A percentile compares a stretch with the other conserved stretches of the same genome.
phyloP scores from a whole-genome alignment of 1,140 invertebrate genomes.

The Mesaphorura yosii region DNA sequence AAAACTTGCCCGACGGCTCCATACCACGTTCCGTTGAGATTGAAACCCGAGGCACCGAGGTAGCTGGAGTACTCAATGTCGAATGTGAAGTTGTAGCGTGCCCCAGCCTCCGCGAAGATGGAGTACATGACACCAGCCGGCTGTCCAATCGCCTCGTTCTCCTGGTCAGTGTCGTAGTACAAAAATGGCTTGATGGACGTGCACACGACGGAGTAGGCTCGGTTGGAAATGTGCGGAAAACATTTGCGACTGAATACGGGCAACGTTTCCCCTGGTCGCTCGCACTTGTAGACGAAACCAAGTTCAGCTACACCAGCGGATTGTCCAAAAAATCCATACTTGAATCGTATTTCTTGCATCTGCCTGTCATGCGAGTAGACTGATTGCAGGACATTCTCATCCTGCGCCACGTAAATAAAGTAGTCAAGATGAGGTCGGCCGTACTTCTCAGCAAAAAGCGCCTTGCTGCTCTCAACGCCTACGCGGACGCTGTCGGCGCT shows the following conservation, averaged over 20 bases:
- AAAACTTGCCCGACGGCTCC: conserved; percentile 7
- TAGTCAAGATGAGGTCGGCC: background rate
- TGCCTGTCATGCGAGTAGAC: too few species aligned
- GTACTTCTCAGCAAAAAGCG: background rate
- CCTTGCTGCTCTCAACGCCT: background rate
- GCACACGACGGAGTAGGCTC: background rate
- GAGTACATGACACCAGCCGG: background rate
- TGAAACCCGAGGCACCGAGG: conserved; percentile 3
- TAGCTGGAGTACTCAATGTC: background rate
- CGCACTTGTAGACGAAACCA: background rate
- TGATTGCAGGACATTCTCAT: background rate
- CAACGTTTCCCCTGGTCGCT: background rate
- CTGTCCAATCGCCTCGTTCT: background rate
- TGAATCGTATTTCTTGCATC: conserved; percentile 1
- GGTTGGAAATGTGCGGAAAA: background rate
- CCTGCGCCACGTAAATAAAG: background rate
- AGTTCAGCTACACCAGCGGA: background rate
- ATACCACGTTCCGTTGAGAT: background rate
- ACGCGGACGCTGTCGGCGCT: background rate
- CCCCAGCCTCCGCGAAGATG: background rate
- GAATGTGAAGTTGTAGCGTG: background rate
- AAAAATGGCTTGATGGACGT: background rate
- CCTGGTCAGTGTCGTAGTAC: background rate
- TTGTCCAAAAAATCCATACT: background rate
- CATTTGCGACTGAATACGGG: background rate